phyloP scores from a whole-genome alignment of 1,140 invertebrate species.

The Philotrypesis tridentata region DNA sequence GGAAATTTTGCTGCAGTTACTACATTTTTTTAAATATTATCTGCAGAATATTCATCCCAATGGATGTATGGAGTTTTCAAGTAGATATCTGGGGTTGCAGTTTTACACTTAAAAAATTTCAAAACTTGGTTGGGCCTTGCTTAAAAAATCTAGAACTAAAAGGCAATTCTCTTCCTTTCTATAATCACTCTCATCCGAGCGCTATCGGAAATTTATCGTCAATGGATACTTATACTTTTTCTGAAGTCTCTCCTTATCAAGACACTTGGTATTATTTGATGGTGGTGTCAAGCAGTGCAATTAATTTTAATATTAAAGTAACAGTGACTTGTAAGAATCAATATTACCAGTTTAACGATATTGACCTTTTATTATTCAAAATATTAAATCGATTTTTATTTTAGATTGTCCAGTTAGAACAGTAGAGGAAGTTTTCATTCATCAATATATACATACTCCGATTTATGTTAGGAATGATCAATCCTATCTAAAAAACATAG shows the following conservation, averaged over 20 bases:
- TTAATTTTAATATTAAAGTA: constrained; percentile 71
- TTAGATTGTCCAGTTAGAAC: constrained; percentile 67
- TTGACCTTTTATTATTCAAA: background rate
- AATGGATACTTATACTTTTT: constrained; percentile 66
- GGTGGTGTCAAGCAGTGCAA: constrained; percentile 70
- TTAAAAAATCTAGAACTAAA: constrained; percentile 69
- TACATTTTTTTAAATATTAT: constrained; percentile 24
- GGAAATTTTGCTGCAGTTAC: background rate
- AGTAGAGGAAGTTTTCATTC: constrained; percentile 58
- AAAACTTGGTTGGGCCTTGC: constrained; percentile 60
- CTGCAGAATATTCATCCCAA: constrained; percentile 74
- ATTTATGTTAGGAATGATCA: constrained; percentile 48
- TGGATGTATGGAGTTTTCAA: constrained; percentile 72
- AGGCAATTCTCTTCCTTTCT: constrained; percentile 69
- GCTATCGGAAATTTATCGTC: constrained; percentile 64
- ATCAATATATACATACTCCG: constrained; percentile 49
- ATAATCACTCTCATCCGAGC: constrained; percentile 62
- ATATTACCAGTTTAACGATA: background rate
- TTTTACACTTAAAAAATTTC: constrained; percentile 60
- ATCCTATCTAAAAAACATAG: constrained; percentile 49
- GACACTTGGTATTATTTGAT: constrained; percentile 76
- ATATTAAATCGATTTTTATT: constrained; percentile 36
- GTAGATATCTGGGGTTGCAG: constrained; percentile 73
- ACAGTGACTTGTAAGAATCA: constrained; percentile 66
- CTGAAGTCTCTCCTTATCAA: constrained; percentile 72